Base-by-base conservation (phyloP, 35 echinoderm and acorn worm species). In the Apostichopus japonicus region DNA sequence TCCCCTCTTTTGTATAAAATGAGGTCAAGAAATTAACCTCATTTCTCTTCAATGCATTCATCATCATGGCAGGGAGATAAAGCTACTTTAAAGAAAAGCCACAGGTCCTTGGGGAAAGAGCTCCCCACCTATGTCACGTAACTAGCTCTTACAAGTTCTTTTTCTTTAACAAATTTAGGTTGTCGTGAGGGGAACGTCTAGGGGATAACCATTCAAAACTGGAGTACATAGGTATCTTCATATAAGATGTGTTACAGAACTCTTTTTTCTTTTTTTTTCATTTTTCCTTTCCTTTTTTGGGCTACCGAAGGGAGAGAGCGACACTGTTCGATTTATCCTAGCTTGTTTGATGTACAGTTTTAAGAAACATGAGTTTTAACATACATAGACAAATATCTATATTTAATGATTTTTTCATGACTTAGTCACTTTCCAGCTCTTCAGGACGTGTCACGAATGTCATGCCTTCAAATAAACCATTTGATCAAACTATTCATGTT, bases 21-120 rank as follows among this genome's bases (percentile, higher is more conserved):
- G 21, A 15, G 71, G 71, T 73, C 71, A 23, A 73, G 14, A 73
- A 73, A 73, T 73, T 73, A 73, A n/a, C 71, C 71, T 73, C 71
- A 75, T 75, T 75, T 21, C 17, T 75, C 16, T n/a, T 19, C 17
- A 75, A 75, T 23, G 71, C 71, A 75, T 75, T 75, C 71, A 75
- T 75, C 71, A 75, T 75, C 71, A 75, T 75, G 17, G 63, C n/a
- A 19, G 71, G 71, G 15, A 75, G 71, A 7, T 75, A 7, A 7
- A 75, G 57, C 57, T 61, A 75, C 71, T 75, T 23, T 19, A 75
- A 6, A 75, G 16, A 75, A 44, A 21, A 75, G 16, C 71, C n/a
- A 9, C 54, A 58, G 81, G 81, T 84, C 81, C 81, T 24, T 84
- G 81, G 19, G 81, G 81, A 84, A n/a, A 58, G 55, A 19, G 71